phyloP scores from a whole-genome alignment of 2,888 invertebrate species.

The Ichneumoninae sp. region DNA sequence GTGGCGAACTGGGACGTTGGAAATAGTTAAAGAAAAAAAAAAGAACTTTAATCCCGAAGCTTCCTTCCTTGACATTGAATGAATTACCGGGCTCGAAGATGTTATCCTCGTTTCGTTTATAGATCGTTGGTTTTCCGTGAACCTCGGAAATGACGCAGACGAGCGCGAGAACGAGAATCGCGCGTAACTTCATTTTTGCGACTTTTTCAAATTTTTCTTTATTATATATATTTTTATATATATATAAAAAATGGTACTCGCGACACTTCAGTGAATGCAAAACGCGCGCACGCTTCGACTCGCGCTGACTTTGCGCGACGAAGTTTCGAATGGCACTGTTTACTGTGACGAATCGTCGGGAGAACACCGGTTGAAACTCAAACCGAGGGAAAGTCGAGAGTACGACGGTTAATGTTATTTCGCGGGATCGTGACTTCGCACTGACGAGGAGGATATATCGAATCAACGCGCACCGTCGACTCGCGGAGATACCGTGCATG shows the following conservation, averaged over 20 bases:
- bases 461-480: slow-evolving; percentile 58
- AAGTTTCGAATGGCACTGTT: slow-evolving; percentile 49
- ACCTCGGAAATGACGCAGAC: slow-evolving; percentile 69
- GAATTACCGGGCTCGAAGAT: slow-evolving; percentile 80
- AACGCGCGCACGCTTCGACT: slow-evolving; percentile 21
- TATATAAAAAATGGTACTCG: slow-evolving; percentile 14
- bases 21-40: slow-evolving; percentile 24
- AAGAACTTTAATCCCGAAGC: slow-evolving; percentile 24
- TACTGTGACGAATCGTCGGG: slow-evolving; percentile 50
- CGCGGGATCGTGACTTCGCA: slow-evolving; percentile 64
- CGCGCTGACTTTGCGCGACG: slow-evolving; percentile 24
- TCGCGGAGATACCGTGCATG: slow-evolving; percentile 51
- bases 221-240: slow-evolving; percentile 3
- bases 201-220: slow-evolving; percentile 40
- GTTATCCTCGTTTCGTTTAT: slow-evolving; percentile 80
- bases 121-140: slow-evolving; percentile 79
- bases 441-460: slow-evolving; percentile 66
- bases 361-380: slow-evolving; percentile 70
- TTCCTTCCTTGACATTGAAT: slow-evolving; percentile 45
- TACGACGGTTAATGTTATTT: slow-evolving; percentile 70
- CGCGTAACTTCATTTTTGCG: slow-evolving; percentile 60
- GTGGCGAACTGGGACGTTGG: background rate
- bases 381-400: slow-evolving; percentile 74
- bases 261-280: background rate
- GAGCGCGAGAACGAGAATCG: slow-evolving; percentile 56